Base-by-base conservation (phyloP, 2,113 vertebrate genomes). In the Saccopteryx leptura region DNA sequence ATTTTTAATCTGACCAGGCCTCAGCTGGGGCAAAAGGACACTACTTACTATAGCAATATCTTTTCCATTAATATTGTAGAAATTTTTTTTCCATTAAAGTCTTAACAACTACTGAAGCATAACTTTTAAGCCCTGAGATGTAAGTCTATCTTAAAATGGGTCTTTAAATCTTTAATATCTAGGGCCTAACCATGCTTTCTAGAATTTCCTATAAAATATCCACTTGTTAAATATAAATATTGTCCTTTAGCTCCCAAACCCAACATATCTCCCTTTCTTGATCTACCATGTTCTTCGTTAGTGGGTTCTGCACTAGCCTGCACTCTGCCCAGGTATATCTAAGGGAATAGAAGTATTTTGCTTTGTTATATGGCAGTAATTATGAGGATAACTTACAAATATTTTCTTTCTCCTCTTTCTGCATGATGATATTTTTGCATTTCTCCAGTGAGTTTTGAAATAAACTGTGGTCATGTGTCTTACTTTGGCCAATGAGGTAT, bases 1-100 rank as follows among this genome's bases (percentile, higher is more conserved):
- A 9, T 17, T 94, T 81, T 48, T 2, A 10, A 71, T 89, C 48
- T 95, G 63, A 56, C 46, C n/a, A 93, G 60, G 10, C n/a, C 46
- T 87, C 12, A 92, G 18, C 21, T 15, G 91, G 18, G 52, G n/a
- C 56, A 88, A 83, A 94, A 72, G 17, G 12, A 71, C 1, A 12
- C 50, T 75, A 33, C 63, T 90, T 72, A 92, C 61, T 81, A 24
- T 23, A 82, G 39, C 14, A 94, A 83, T 85, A 86, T 91, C 10
- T 26, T 97, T 72, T 54, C 81, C 82, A 97, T 97, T 95, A 97
- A 97, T 95, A 96, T 94, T 97, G 94, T 96, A 98, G 61, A 94
- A 33, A 4, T 19, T 52, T 88, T 69, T 84, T 83, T 66, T 61
- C 94, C 94, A 96, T 88, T 93, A 85, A 93, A 93, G 46, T 93